Evolutionary conservation across 37 sponge, comb jelly and placozoan genomes (phyloP).

Genomic region (Agelas oroides): DNA sequence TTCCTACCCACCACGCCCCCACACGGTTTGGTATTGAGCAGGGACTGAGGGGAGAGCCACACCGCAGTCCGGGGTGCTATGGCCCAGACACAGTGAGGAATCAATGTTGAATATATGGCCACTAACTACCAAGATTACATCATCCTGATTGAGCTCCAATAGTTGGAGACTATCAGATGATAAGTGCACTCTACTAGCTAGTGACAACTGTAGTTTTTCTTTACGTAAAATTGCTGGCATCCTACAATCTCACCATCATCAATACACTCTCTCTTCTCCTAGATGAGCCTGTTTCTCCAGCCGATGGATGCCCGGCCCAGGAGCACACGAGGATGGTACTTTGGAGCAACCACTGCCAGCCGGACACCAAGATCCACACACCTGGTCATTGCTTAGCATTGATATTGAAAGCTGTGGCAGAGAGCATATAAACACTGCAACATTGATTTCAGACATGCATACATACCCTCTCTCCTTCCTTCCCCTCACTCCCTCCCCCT

Average conservation of each 20-base stretch:
- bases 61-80: slow-evolving; percentile 68
- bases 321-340: slow-evolving; percentile 55
- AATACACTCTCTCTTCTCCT: neutral
- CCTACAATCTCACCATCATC: too few relatives aligned
- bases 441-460: too few relatives aligned
- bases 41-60: slow-evolving; percentile 56
- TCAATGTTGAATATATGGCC: too few relatives aligned
- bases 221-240: too few relatives aligned
- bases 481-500: too few relatives aligned
- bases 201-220: too few relatives aligned
- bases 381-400: too few relatives aligned
- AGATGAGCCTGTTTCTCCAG: slow-evolving; percentile 58
- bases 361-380: neutral
- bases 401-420: too few relatives aligned
- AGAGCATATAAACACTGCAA: too few relatives aligned
- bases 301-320: slow-evolving; percentile 35
- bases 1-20: slow-evolving; percentile 63
- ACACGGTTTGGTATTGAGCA: slow-evolving; percentile 71
- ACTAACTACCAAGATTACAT: neutral
- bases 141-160: neutral
- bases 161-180: neutral
- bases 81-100: slow-evolving; percentile 46
- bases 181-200: neutral
- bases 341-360: slow-evolving; percentile 49
- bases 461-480: neutral